Conservation (phyloP, 2,113 vertebrate species). For the Phaetusa simplex region DNA sequence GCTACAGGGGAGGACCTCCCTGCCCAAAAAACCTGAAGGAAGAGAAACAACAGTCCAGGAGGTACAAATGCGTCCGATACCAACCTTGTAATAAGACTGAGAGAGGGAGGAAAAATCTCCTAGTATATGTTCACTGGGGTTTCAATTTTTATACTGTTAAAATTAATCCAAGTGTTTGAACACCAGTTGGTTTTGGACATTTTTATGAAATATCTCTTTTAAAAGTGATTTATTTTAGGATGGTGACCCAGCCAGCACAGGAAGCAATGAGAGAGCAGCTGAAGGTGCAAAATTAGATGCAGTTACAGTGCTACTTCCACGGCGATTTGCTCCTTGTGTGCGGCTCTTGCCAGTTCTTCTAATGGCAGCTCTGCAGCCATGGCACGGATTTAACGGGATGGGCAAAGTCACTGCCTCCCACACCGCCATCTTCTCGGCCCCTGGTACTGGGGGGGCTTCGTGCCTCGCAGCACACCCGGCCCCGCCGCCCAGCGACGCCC, state of each 20-base stretch:
- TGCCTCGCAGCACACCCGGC: accelerated
- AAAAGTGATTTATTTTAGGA: neutral
- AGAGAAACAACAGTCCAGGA: neutral
- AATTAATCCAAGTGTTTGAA: neutral
- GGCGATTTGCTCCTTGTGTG: neutral
- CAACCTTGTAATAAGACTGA: neutral
- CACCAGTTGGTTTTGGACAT: neutral
- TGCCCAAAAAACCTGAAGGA: no score
- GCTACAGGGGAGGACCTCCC: no score
- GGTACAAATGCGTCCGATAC: neutral
- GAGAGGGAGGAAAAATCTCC: neutral
- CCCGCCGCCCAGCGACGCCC: accelerated
- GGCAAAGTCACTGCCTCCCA: accelerated
- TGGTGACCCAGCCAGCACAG: neutral
- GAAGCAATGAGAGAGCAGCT: neutral
- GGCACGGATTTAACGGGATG: accelerated
- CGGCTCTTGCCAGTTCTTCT: neutral
- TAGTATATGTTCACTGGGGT: neutral
- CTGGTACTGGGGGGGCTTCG: accelerated
- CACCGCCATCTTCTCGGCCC: accelerated
- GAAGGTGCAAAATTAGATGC: neutral
- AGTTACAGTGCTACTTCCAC: neutral
- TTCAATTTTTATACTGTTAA: neutral
- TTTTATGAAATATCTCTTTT: neutral
- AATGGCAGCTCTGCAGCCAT: neutral